These are phyloP conservation scores for Gobiocypris rarus DNA, from an alignment of 2,113 vertebrate species.

Conservation along the genomic window DNA sequence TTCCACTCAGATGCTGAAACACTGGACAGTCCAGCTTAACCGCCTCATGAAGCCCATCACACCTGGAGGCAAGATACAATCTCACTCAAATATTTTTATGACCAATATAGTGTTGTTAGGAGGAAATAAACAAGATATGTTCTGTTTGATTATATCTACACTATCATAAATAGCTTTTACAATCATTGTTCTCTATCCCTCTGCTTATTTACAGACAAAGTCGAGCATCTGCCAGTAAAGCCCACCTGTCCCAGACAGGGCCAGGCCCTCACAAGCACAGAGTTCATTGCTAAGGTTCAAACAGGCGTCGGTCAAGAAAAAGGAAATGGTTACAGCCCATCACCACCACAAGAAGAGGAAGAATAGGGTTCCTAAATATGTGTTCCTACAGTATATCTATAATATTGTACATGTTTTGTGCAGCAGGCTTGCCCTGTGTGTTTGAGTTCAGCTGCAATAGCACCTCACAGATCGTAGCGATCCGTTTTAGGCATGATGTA, in stretches of 20 bases:
- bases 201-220: slow-evolving; percentile 62
- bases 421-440: not conserved
- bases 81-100: not conserved
- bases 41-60: slow-evolving; percentile 76
- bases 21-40: slow-evolving; percentile 80
- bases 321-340: slow-evolving; percentile 41
- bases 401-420: not conserved
- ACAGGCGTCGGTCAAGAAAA: slow-evolving; percentile 38
- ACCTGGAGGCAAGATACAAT: slow-evolving; percentile 70
- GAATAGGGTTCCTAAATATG: not conserved
- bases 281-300: slow-evolving; percentile 75
- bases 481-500: too few relatives aligned
- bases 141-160: not conserved
- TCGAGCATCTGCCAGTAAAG: slow-evolving; percentile 60
- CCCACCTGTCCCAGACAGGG: slow-evolving; percentile 65
- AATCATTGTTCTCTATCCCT: slow-evolving; percentile 3
- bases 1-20: slow-evolving; percentile 66
- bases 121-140: not conserved
- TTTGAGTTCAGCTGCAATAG: not conserved
- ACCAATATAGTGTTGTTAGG: not conserved
- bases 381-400: not conserved
- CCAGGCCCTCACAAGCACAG: slow-evolving; percentile 73
- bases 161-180: not conserved
- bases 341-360: slow-evolving; percentile 8
- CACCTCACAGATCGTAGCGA: not conserved